Base-by-base conservation (phyloP, 2,888 invertebrate species). In the Prosopocoilus inquinatus region DNA sequence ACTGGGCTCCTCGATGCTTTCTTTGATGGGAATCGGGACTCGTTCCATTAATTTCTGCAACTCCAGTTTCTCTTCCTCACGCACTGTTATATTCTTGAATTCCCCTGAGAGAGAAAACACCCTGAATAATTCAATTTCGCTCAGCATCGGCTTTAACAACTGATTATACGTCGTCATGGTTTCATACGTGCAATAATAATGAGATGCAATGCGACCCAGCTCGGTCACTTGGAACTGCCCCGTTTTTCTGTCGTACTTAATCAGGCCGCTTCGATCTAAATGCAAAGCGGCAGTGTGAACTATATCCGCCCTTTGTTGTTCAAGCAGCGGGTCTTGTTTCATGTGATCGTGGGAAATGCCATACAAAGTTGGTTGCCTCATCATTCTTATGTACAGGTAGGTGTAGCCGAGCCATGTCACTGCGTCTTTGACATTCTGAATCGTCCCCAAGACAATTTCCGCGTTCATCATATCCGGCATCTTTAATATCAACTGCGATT, bases 91-190 rank as follows among this genome's bases (percentile, higher is more conserved):
- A 70, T 96, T 89, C 64, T 86, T 88, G 80, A 99, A 99, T 79
- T 99, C 99, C 0, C 92, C 88, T 0, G 96, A 96, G n/a, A 98
- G 80, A 0, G 98, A 97, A 78, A 99, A 99, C n/a, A 99, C 97
- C 1, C 93, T 78, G 78, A 99, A 96, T 58, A 99, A 80, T 76
- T 99, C 99, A 46, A 99, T 99, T 80, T 99, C 98, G 58, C 95
- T 94, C 1, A 99, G 80, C 0, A 96, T 98, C 9, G 97, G 94
- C 75, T 98, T 97, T 59, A 99, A 78, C 46, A 98, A 82, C 74
- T 97, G 96, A 76, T 97, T 96, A 79, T 98, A 99, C 0, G 94
- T 92, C 66, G 92, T 85, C 88, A 99, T 97, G 0, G 97, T 95
- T 65, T 98, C 97, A 76, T 94, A 90, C 0, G 97, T 96, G 73